Evolutionary conservation across 2,888 invertebrate genomes (phyloP), one percentile per base, ranked within the genome.

Genomic region (Protonemura montana): DNA sequence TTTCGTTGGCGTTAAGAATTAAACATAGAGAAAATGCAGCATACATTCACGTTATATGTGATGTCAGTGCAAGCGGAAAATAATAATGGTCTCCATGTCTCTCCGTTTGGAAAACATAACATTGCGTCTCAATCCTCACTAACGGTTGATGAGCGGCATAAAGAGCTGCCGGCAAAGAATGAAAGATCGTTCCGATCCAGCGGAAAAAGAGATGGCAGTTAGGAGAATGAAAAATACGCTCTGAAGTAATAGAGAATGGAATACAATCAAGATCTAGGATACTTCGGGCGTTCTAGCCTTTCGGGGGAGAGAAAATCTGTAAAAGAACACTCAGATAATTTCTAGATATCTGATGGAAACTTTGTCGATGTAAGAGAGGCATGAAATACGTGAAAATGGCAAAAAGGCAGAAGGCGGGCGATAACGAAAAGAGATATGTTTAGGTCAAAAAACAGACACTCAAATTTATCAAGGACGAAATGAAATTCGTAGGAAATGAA

Each of bases 401-500:
- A 59, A 28, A 76, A 81, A 84, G 84, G 27, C 84, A 76, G 84
- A 84, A 59, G 84, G 26, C 28, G n/a, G 30, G 7, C 16, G 83
- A 89, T 59, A 89, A 89, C 16, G 88, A 88, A 80, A 89, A 89
- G 29, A 88, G 88, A 87, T 87, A 83, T 35, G 42, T 42, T 59
- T 35, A 29, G 82, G 86, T 81, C 21, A 27, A 76, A 86, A 85
- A 13, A 86, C 76, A 81, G 59, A 76, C 84, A 84, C 82, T 30
- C 27, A 27, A 59, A 84, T 84, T 84, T 84, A 84, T 84, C 76
- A 84, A 26, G 76, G 27, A 84, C 13, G 29, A 76, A 59, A 84
- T 28, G 76, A 84, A 84, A 81, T 81, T 81, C 28, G 81, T 28
- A 3, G 81, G 30, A 81, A 81, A 84, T 84, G 84, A 84, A 84